A percentile compares a stretch with the other conserved stretches of the same genome.
phyloP scores from a whole-genome alignment of 2,888 invertebrate species.

The Drosophila prostipennis region DNA sequence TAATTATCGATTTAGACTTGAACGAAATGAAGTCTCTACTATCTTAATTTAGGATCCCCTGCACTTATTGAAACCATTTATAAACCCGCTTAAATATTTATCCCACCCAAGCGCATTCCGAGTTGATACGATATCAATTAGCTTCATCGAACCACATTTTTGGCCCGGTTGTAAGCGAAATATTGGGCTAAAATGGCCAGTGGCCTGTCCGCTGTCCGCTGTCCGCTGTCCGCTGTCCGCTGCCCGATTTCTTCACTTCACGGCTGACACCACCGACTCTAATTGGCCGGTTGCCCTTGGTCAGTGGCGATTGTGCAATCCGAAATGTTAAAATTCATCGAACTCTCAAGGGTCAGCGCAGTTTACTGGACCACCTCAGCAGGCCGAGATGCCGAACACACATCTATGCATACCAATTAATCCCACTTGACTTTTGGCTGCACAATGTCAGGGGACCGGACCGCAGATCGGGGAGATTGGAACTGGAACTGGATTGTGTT shows the following conservation, averaged over 20 bases:
- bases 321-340: constrained; percentile 67
- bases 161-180: constrained; percentile 22
- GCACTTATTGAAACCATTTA: neutral
- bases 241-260: constrained; percentile 48
- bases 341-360: constrained; percentile 60
- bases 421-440: constrained; percentile 48
- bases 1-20: neutral
- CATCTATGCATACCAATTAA: constrained; percentile 42
- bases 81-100: neutral
- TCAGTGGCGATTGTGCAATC: constrained; percentile 46
- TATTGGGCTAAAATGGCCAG: constrained; percentile 11
- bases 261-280: constrained; percentile 34
- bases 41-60: neutral
- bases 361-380: constrained; percentile 58
- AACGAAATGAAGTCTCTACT: neutral
- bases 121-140: constrained; percentile 21
- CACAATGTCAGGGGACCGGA: constrained; percentile 35
- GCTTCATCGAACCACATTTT: constrained; percentile 22
- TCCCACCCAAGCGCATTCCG: constrained; percentile 8
- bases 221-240: neutral
- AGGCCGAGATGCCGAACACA: neutral
- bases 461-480: neutral
- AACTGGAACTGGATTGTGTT: neutral
- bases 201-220: constrained; percentile 2
- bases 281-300: constrained; percentile 73